Evolutionary conservation across 2,797 vertebrate genomes (phyloP), one percentile per base, ranked within the genome.

Genomic region (Parotocinclus haroldoi): DNA sequence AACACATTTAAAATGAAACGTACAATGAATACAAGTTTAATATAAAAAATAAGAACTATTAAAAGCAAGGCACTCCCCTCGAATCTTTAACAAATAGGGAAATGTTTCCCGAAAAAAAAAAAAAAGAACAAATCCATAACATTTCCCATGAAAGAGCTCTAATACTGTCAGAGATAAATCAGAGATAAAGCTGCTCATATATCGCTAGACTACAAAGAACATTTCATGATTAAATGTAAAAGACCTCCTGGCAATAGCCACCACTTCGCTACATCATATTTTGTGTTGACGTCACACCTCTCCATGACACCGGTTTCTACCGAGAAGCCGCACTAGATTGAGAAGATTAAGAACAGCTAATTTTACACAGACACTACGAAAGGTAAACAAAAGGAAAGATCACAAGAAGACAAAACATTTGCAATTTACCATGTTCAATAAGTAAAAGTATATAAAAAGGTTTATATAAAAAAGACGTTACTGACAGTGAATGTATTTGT

Each of bases 401-500:
- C 9, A 9, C 3, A 16, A 46, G 7, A n/a, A 60, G 58, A 63
- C 14, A 62, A 56, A 70, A 70, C 51, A 46, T 62, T 59, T 58
- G 37, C 49, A 70, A 37, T 53, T 71, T n/a, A n/a, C 19, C 46
- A 68, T 50, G 17, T 57, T 44, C 48, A 53, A 38, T 62, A 54
- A 63, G 63, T 18, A 70, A 79, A 76, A 70, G 74, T 73, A 71
- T 72, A 79, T 76, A 77, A 80, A 79, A 73, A 40, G 57, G 37
- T 61, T 57, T 68, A 70, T 75, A 80, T 74, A 79, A 80, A 76
- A 63, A 69, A 73, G 65, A 76, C 62, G 5, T 5, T 27, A 27
- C 27, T 27, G 27, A 27, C 27, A 27, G 58, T 62, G 59, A 57
- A 72, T 45, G 45, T 53, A 73, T 52, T 55, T 73, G 57, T 69